A percentile compares a stretch with the other conserved stretches of the same genome.
phyloP scores from a whole-genome alignment of 2,113 vertebrate genomes.

The Psammodynastes pulverulentus region DNA sequence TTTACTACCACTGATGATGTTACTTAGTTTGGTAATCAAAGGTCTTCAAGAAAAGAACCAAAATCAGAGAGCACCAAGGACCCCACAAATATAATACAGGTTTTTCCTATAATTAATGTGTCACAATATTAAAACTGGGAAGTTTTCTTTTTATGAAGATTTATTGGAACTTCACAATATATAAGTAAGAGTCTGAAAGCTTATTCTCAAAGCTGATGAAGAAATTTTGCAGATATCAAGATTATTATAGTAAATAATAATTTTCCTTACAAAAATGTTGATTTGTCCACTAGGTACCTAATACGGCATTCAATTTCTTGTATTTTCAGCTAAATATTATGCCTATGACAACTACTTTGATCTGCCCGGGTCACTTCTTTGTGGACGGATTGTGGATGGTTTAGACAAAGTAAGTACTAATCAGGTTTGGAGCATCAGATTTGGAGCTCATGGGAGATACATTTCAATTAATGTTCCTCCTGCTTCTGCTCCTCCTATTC shows the following conservation, averaged over 20 bases:
- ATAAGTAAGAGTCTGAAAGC: background rate
- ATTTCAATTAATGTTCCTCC: background rate
- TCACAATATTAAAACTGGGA: background rate
- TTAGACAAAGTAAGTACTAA: conserved; percentile 80
- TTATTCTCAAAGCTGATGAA: background rate
- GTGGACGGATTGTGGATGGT: conserved; percentile 86
- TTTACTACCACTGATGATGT: background rate
- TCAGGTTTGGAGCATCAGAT: conserved; percentile 43
- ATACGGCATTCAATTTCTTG: background rate
- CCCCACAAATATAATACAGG: background rate
- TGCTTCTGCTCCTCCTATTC: background rate
- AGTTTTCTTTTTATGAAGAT: background rate
- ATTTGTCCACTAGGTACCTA: background rate
- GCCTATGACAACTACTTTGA: conserved; percentile 97
- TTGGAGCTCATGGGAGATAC: conserved; percentile 12
- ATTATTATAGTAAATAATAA: background rate
- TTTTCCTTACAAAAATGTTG: background rate
- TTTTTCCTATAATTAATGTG: background rate
- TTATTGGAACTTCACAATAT: background rate
- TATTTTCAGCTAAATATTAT: conserved; percentile 87
- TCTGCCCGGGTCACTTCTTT: conserved; percentile 88
- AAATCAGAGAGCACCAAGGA: background rate
- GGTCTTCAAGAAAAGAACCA: background rate
- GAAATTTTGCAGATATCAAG: background rate
- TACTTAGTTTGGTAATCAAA: background rate